Conservation (phyloP, 2,888 invertebrate species). For the Diogma glabrata region DNA sequence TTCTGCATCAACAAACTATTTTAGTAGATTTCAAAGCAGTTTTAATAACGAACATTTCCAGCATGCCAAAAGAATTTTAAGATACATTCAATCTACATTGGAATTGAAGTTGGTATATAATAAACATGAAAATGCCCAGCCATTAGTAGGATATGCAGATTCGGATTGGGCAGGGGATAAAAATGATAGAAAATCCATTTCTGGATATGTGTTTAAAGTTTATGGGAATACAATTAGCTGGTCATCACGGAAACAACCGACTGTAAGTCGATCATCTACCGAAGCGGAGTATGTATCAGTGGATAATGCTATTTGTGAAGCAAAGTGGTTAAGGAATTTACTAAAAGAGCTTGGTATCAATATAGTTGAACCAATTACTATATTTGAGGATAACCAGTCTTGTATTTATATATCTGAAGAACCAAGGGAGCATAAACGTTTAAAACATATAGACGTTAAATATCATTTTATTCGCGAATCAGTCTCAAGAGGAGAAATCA, state of each 20-base stretch:
- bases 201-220: slow-evolving; percentile 16
- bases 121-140: neutral
- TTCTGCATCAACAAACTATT: slow-evolving; percentile 15
- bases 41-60: slow-evolving; percentile 11
- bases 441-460: too few species aligned
- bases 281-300: slow-evolving; percentile 16
- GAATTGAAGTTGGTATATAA: neutral
- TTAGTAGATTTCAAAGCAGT: slow-evolving; percentile 15
- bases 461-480: too few species aligned
- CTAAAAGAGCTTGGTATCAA: neutral
- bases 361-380: slow-evolving; percentile 3
- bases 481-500: too few species aligned
- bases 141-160: neutral
- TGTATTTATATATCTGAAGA: slow-evolving; percentile 14
- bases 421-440: slow-evolving; percentile 11
- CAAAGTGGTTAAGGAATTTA: slow-evolving; percentile 13
- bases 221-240: slow-evolving; percentile 15
- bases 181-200: slow-evolving; percentile 15
- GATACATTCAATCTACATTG: slow-evolving; percentile 14
- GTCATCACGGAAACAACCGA: slow-evolving; percentile 14
- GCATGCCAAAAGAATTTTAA: slow-evolving; percentile 13
- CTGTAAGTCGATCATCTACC: too few species aligned
- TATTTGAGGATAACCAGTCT: slow-evolving; percentile 12
- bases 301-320: slow-evolving; percentile 13
- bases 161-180: slow-evolving; percentile 6